Conservation (phyloP, 2,888 invertebrate genomes). For the Colletes collaris region DNA sequence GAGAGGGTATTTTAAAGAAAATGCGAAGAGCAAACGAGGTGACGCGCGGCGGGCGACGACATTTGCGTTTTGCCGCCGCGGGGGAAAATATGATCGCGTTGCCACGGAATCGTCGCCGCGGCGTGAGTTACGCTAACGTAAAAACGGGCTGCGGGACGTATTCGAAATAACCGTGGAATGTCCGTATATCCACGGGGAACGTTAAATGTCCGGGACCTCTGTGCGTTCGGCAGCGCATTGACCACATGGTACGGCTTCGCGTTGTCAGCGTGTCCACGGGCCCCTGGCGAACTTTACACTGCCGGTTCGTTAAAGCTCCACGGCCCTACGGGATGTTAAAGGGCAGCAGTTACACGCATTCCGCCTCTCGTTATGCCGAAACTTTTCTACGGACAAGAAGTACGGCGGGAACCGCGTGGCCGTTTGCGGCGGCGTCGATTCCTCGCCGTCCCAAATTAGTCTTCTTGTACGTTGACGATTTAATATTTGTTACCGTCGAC, state of each 20-base stretch:
- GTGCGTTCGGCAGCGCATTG: slow-evolving; percentile 63
- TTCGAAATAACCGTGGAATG: slow-evolving; percentile 69
- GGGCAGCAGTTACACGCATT: slow-evolving; percentile 60
- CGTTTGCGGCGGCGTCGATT: slow-evolving; percentile 36
- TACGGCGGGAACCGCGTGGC: slow-evolving; percentile 18
- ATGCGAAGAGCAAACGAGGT: neutral
- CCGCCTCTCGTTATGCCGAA: slow-evolving; percentile 56
- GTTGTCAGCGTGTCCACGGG: slow-evolving; percentile 61
- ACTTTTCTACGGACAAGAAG: slow-evolving; percentile 50
- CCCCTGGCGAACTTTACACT: slow-evolving; percentile 46
- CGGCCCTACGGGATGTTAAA: slow-evolving; percentile 52
- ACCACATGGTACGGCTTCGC: slow-evolving; percentile 68
- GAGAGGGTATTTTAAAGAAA: neutral
- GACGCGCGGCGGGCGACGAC: slow-evolving; percentile 16
- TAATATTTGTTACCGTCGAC: slow-evolving; percentile 36
- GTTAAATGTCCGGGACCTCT: slow-evolving; percentile 50
- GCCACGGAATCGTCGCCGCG: slow-evolving; percentile 14
- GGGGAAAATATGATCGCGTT: slow-evolving; percentile 35
- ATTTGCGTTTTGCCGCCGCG: slow-evolving; percentile 23
- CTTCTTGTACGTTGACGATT: slow-evolving; percentile 49
- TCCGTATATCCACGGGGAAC: slow-evolving; percentile 64
- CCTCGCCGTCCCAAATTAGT: slow-evolving; percentile 35
- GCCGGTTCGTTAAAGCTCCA: slow-evolving; percentile 61
- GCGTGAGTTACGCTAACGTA: slow-evolving; percentile 59
- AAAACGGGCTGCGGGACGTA: slow-evolving; percentile 59